Percentiles rank a stretch among this genome's conserved stretches.
Evolutionary conservation across 2,797 vertebrate species (phyloP).

Genomic region (Channallabes apus): DNA sequence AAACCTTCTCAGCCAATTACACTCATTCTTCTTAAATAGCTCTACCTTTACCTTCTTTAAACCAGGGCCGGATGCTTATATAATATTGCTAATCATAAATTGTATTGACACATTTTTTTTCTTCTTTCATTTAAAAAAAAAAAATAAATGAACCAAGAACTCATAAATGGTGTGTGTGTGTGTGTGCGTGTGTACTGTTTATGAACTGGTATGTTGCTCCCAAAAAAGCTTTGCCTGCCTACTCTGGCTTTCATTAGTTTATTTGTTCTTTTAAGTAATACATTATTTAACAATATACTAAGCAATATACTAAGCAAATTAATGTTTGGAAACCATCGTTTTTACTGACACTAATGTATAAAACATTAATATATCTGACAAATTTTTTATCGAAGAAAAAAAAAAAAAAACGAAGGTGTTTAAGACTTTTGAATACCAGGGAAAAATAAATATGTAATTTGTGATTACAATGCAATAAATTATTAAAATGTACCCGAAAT

Average conservation of each 20-base stretch:
- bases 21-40: neutral
- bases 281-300: neutral
- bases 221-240: neutral
- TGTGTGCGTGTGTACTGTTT: neutral
- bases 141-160: neutral
- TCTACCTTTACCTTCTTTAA: neutral
- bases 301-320: neutral
- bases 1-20: neutral
- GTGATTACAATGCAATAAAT: neutral
- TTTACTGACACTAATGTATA: neutral
- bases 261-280: neutral
- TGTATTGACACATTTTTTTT: neutral
- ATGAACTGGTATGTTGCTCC: neutral
- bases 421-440: neutral
- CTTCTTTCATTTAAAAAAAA: neutral
- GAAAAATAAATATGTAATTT: neutral
- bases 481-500: neutral
- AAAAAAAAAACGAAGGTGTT: neutral
- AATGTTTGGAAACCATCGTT: neutral
- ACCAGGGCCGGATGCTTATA: neutral
- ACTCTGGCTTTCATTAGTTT: neutral
- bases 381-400: too few species aligned
- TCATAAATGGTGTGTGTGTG: neutral
- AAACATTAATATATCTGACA: neutral
- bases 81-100: too few species aligned